phyloP scores from a whole-genome alignment of 2,113 vertebrate genomes.

The Poeciliopsis prolifica region DNA sequence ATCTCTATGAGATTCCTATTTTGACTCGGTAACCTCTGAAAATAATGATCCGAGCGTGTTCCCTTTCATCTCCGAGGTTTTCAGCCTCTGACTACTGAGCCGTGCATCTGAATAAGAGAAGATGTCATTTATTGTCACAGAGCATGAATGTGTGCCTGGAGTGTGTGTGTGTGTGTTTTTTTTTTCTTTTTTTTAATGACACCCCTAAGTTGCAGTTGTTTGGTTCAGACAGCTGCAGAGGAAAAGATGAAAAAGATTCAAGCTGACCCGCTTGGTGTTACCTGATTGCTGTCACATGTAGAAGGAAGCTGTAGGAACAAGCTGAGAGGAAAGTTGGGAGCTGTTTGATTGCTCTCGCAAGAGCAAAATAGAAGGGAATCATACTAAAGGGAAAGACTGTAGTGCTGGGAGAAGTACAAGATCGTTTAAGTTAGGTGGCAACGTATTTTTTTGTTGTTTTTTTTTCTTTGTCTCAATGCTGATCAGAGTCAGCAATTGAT shows the following conservation, averaged over 20 bases:
- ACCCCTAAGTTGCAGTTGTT: slow-evolving; percentile 10
- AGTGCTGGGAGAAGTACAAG: not conserved
- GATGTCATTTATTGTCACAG: slow-evolving; percentile 44
- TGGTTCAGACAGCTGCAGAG: slow-evolving; percentile 44
- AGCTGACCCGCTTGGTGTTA: slow-evolving; percentile 19
- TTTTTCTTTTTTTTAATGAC: slow-evolving; percentile 17
- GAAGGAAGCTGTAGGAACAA: slow-evolving; percentile 47
- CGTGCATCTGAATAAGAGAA: slow-evolving; percentile 47
- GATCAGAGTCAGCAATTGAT: too few species aligned
- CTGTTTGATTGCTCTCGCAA: not conserved
- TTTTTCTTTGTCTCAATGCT: too few species aligned
- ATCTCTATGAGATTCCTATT: slow-evolving; percentile 31
- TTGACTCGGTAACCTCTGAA: slow-evolving; percentile 43
- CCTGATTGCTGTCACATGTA: slow-evolving; percentile 43
- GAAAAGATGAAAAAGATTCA: slow-evolving; percentile 20
- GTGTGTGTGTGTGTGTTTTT: not conserved
- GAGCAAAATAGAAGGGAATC: not conserved
- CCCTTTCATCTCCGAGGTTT: slow-evolving; percentile 46
- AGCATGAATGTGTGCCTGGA: slow-evolving; percentile 34
- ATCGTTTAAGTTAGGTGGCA: not conserved
- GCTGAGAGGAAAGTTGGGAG: slow-evolving; percentile 18
- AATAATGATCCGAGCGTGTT: slow-evolving; percentile 30
- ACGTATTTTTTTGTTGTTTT: too few species aligned
- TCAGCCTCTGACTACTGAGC: slow-evolving; percentile 28
- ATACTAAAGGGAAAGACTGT: not conserved